phyloP scores from a whole-genome alignment of 1,140 invertebrate species.

The Solen grandis region DNA sequence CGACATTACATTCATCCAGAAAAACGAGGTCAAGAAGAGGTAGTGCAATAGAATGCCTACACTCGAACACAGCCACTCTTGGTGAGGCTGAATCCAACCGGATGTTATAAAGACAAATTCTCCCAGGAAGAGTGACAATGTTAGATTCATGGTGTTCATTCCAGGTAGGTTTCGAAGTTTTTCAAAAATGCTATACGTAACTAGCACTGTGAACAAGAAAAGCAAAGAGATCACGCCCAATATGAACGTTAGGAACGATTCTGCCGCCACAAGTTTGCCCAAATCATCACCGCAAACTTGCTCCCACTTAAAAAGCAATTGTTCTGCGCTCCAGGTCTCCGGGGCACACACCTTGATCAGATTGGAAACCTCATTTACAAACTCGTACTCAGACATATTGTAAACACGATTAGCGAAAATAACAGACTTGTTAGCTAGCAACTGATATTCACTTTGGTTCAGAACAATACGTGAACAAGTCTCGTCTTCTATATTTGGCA shows the following conservation, averaged over 20 bases:
- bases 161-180: constrained; percentile 83
- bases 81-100: constrained; percentile 51
- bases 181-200: constrained; percentile 81
- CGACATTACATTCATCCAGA: constrained; percentile 85
- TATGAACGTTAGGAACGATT: constrained; percentile 70
- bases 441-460: constrained; percentile 78
- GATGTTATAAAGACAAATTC: constrained; percentile 81
- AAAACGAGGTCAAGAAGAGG: constrained; percentile 83
- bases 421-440: constrained; percentile 63
- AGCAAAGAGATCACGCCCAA: constrained; percentile 74
- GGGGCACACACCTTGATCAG: constrained; percentile 70
- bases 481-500: constrained; percentile 68
- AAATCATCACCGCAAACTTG: constrained; percentile 59
- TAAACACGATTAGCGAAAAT: constrained; percentile 61
- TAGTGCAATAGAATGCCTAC: constrained; percentile 82
- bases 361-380: constrained; percentile 54
- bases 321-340: constrained; percentile 33
- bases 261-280: constrained; percentile 57
- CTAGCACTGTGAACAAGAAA: constrained; percentile 72
- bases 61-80: constrained; percentile 68
- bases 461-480: constrained; percentile 80
- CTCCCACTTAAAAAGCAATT: not conserved
- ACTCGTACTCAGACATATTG: constrained; percentile 66
- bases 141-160: constrained; percentile 82
- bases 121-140: constrained; percentile 80